Base-by-base conservation (phyloP, 92 coral and sea anemone genomes). In the Montipora capitata region DNA sequence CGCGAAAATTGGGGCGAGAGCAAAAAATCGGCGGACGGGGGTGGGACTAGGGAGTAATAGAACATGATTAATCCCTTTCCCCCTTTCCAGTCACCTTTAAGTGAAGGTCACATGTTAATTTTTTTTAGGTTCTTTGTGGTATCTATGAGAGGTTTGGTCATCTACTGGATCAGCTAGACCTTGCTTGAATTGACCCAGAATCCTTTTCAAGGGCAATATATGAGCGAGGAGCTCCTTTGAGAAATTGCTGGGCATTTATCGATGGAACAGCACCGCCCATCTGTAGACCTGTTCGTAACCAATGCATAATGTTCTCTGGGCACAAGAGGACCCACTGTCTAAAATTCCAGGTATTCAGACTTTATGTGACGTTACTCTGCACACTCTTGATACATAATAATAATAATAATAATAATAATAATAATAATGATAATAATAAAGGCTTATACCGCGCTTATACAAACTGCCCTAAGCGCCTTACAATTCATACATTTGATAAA, bases 251-350 rank as follows among this genome's bases (percentile, higher is more conserved):
- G 72, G 72, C 72, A 17, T 66, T 66, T 66, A 66, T 66, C 10
- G 81, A 76, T 48, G 84, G 84, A 65, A 79, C 72, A 79, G 74
- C 42, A 17, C 2, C 48, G 51, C 17, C 84, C 17, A 79, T 79
- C 3, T 79, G 73, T 38, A 59, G 85, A 63, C 85, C 85, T 4
- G 72, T 66, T 66, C 18, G n/a, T 73, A 41, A 48, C 41, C 68
- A 68, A 71, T 3, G 45, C 40, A 82, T 71, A 68, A 82, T 82
- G 87, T 82, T 40, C 39, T 82, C 87, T 49, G 87, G 87, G 7
- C 87, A 82, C 49, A 82, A 82, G 67, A 14, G 88, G 52, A 72
- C 57, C 0, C 88, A 83, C 14, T 83, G 88, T 43, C 13, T 83
- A 49, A 83, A 83, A 72, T 83, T 83, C 66, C 80, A 83, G 88